Evolutionary conservation across 2,113 vertebrate genomes (phyloP), one percentile per base, ranked within the genome.

Genomic region (Apeltes quadracus): DNA sequence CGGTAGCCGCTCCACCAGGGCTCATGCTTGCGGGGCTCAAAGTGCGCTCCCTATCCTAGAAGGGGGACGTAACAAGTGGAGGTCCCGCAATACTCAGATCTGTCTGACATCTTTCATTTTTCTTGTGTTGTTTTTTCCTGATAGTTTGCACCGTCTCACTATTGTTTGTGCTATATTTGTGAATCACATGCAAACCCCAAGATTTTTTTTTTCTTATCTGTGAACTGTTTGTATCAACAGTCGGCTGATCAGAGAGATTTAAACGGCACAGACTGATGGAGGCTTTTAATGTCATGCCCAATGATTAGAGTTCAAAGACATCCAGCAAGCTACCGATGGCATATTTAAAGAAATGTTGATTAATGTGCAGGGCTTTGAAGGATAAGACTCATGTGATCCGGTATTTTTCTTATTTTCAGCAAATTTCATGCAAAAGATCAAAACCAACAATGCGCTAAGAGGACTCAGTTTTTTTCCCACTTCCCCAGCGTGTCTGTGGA

Each of bases 271-370:
- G 51, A 72, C 29, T 58, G 51, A 63, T 61, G 32, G 48, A 61
- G 58, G 41, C 36, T 72, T 72, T 78, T 65, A 62, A 69, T 81
- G 39, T 75, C 70, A 65, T 61, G 48, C 74, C 73, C 36, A 36
- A 23, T 68, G 22, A 80, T 75, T 79, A 27, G 16, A 63, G 62
- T 80, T 77, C 43, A 81, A 75, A 79, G 76, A 75, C 36, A 51
- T 59, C 46, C n/a, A 39, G 12, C 57, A 54, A 57, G n/a, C 18
- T 64, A 43, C 63, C 69, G 72, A 72, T 69, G 65, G 25, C 50
- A 80, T 43, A 68, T 65, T 71, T 58, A 72, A 41, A 61, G 69
- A 71, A 68, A 68, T 50, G 38, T 18, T 76, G 50, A 73, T 65
- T 69, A 55, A 68, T 69, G 53, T 32, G 9, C 50, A 25, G 16